phyloP scores from a whole-genome alignment of 2,888 invertebrate genomes.

The Pherbina coryleti region DNA sequence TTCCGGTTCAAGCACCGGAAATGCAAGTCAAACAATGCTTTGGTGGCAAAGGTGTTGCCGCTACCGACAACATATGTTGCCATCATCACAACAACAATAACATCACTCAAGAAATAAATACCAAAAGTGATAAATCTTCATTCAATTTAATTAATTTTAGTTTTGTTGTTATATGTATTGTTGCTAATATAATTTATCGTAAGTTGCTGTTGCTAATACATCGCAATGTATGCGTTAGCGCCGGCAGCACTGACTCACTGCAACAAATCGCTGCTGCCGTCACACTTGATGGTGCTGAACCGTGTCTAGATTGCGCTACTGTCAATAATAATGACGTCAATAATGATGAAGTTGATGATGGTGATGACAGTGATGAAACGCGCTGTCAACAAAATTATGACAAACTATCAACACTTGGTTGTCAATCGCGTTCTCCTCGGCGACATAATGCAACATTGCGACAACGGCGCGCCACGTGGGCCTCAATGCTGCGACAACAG shows the following conservation, averaged over 20 bases:
- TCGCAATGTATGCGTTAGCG: constrained; percentile 43
- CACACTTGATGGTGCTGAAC: not conserved
- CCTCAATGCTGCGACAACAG: constrained; percentile 7
- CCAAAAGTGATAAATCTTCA: constrained; percentile 28
- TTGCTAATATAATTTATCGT: constrained; percentile 13
- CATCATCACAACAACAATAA: not conserved
- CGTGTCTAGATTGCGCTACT: not conserved
- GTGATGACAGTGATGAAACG: constrained; percentile 49
- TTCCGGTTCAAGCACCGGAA: constrained; percentile 33
- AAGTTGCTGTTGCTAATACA: constrained; percentile 49
- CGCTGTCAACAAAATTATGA: constrained; percentile 56
- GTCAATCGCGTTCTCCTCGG: constrained; percentile 5
- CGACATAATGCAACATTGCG: constrained; percentile 17
- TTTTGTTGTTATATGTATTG: constrained; percentile 8
- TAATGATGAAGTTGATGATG: constrained; percentile 25
- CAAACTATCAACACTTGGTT: constrained; percentile 59
- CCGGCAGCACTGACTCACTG: constrained; percentile 27
- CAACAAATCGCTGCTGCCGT: constrained; percentile 41
- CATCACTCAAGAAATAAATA: not conserved
- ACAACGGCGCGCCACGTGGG: constrained; percentile 41
- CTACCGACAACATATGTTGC: not conserved
- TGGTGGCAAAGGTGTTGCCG: not conserved
- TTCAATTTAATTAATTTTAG: constrained; percentile 11
- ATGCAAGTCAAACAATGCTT: not conserved
- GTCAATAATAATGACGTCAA: constrained; percentile 51